Evolutionary conservation across 1,140 invertebrate species (phyloP).

Genomic region (Anagrus nilaparvatae): DNA sequence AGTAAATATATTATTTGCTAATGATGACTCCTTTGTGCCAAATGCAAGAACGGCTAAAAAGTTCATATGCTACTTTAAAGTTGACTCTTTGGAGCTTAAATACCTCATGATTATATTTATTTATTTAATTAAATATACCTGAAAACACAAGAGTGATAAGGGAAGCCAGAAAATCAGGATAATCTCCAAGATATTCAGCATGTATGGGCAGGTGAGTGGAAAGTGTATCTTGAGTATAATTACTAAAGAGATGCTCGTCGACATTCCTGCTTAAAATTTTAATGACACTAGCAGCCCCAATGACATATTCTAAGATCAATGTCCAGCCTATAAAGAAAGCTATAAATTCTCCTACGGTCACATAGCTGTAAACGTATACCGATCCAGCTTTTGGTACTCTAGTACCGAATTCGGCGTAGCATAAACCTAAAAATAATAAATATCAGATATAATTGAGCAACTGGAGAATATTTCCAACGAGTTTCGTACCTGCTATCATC

Average conservation of each 20-base stretch:
- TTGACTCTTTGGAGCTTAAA: too few relatives aligned
- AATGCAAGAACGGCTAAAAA: constrained; percentile 44
- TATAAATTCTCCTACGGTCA: constrained; percentile 75
- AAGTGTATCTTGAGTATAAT: constrained; percentile 52
- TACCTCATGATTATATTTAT: too few relatives aligned
- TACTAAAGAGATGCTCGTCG: constrained; percentile 54
- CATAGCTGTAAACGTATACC: constrained; percentile 82
- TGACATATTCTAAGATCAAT: constrained; percentile 80
- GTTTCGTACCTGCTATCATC: constrained; percentile 60
- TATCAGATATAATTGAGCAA: too few relatives aligned
- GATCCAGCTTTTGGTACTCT: constrained; percentile 78
- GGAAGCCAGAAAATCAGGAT: constrained; percentile 60
- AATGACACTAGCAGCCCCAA: constrained; percentile 70
- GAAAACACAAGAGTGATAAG: constrained; percentile 47
- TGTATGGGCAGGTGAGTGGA: constrained; percentile 47
- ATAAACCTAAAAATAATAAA: constrained; percentile 53
- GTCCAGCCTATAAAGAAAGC: constrained; percentile 81
- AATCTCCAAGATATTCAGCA: constrained; percentile 47
- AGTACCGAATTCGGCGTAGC: constrained; percentile 85
- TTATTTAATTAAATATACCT: too few relatives aligned
- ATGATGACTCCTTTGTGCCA: constrained; percentile 65
- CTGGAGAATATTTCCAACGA: neutral
- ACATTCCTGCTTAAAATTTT: constrained; percentile 62
- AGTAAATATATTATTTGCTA: constrained; percentile 69
- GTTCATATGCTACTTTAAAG: too few relatives aligned